These are phyloP conservation scores for Protobothrops mucrosquamatus DNA, from an alignment of 2,113 vertebrate species.

Conservation along the genomic window DNA sequence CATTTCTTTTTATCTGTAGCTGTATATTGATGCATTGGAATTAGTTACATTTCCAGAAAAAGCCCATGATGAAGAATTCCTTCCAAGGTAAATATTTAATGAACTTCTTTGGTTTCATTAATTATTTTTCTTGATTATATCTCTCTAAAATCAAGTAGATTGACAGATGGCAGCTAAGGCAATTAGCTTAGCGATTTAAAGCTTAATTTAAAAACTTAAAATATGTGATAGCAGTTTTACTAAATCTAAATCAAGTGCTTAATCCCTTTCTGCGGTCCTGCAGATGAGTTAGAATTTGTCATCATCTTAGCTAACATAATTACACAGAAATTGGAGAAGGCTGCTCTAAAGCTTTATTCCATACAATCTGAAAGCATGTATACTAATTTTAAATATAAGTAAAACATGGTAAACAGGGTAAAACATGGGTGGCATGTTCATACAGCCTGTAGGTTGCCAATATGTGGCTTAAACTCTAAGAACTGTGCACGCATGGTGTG, in stretches of 20 bases:
- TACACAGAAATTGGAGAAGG: not conserved
- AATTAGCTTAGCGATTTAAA: not conserved
- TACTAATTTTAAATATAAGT: not conserved
- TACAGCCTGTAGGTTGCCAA: not conserved
- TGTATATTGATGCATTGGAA: constrained; percentile 89
- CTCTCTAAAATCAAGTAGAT: not conserved
- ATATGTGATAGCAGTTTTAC: not conserved
- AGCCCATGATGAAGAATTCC: constrained; percentile 81
- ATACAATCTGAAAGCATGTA: not conserved
- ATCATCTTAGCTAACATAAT: not conserved
- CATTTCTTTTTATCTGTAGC: constrained; percentile 67
- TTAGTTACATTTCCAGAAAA: constrained; percentile 79
- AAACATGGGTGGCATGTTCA: not conserved
- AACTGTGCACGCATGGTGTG: not conserved
- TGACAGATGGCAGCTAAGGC: not conserved
- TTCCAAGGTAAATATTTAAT: constrained; percentile 75
- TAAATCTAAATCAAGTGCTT: not conserved
- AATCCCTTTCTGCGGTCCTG: not conserved
- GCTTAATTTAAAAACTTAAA: not conserved
- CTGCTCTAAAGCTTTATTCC: not conserved
- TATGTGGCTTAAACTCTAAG: not conserved
- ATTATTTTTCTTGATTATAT: not conserved
- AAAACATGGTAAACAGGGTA: not conserved
- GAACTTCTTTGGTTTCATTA: not conserved
- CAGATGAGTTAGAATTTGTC: not conserved